phyloP scores from a whole-genome alignment of 2,888 invertebrate genomes.

The Coremacera marginata region DNA sequence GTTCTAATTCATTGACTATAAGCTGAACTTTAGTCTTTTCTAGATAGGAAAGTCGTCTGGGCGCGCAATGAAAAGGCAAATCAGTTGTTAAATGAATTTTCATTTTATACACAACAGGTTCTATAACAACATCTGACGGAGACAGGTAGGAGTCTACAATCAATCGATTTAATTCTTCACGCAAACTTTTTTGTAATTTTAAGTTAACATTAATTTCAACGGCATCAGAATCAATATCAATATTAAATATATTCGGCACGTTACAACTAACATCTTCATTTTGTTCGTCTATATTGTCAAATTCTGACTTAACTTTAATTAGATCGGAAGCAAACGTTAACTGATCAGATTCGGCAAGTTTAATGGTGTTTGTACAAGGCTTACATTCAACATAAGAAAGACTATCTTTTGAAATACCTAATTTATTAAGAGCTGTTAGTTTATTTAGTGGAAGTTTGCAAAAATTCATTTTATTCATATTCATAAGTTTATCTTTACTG shows the following conservation, averaged over 20 bases:
- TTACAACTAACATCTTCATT: neutral
- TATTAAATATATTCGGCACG: conserved; percentile 24
- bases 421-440: neutral
- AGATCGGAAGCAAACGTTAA: no score
- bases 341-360: no score
- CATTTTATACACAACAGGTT: conserved; percentile 27
- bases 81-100: conserved; percentile 37
- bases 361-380: no score
- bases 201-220: conserved; percentile 9
- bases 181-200: neutral
- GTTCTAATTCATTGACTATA: neutral
- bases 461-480: neutral
- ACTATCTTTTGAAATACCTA: no score
- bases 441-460: neutral
- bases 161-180: conserved; percentile 15
- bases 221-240: conserved; percentile 11
- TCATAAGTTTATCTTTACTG: neutral
- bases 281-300: no score
- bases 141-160: conserved; percentile 9
- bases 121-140: neutral
- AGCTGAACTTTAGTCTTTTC: neutral
- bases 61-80: conserved; percentile 17
- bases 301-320: no score
- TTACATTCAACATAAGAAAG: no score
- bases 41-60: neutral